Conservation (phyloP, 1,140 invertebrate genomes). For the Lysiphlebus fabarum region DNA sequence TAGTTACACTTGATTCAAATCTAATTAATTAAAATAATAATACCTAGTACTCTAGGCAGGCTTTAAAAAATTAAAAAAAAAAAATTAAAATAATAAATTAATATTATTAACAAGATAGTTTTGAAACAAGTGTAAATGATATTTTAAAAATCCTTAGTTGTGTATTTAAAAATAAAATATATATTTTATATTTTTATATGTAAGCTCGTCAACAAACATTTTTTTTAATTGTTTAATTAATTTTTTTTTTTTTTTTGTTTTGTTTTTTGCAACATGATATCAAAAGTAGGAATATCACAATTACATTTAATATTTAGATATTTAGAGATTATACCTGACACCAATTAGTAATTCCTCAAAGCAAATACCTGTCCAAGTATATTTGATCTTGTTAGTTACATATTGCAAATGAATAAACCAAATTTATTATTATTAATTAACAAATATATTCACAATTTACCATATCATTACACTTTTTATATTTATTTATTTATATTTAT, state of each 20-base stretch:
- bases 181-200: constrained; percentile 44
- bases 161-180: constrained; percentile 53
- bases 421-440: no score
- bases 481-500: constrained; percentile 5
- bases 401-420: no score
- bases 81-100: constrained; percentile 8
- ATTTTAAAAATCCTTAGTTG: constrained; percentile 48
- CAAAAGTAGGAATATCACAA: no score
- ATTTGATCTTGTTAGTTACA: neutral
- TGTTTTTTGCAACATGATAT: neutral
- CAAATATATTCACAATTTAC: no score
- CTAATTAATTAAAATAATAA: no score
- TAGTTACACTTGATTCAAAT: constrained; percentile 31
- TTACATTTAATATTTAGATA: constrained; percentile 29
- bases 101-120: constrained; percentile 22
- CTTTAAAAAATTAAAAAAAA: constrained; percentile 10
- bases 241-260: neutral
- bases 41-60: constrained; percentile 25
- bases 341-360: constrained; percentile 30
- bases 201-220: constrained; percentile 19
- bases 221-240: neutral
- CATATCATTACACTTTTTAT: constrained; percentile 22
- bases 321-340: constrained; percentile 26
- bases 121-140: constrained; percentile 47
- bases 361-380: constrained; percentile 21